These are phyloP conservation scores for Drosophila aldrichi DNA, from an alignment of 2,888 invertebrate species.

Conservation along the genomic window DNA sequence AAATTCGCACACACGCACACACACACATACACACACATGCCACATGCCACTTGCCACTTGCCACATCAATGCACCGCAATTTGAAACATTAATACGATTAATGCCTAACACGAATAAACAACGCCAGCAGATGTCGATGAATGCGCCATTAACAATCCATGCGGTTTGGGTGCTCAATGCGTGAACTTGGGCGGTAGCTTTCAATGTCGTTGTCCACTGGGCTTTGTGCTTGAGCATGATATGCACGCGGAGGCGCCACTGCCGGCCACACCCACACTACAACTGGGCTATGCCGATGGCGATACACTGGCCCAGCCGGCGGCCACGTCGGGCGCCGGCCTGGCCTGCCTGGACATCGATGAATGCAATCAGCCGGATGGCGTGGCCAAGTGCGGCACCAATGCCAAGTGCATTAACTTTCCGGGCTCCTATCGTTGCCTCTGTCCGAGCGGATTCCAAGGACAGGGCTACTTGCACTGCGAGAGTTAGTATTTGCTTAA, in stretches of 20 bases:
- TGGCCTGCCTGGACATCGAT: conserved; percentile 90
- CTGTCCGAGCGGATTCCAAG: conserved; percentile 91
- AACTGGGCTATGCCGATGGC: conserved; percentile 67
- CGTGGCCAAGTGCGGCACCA: conserved; percentile 91
- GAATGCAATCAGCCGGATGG: conserved; percentile 90
- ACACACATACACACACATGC: conserved; percentile 22
- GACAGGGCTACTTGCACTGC: conserved; percentile 91
- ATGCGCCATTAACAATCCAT: conserved; percentile 88
- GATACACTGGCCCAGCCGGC: conserved; percentile 50
- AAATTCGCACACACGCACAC: conserved; percentile 34
- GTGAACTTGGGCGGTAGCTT: conserved; percentile 91
- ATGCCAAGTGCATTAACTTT: conserved; percentile 92
- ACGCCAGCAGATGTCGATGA: conserved; percentile 89
- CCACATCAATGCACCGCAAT: conserved; percentile 52
- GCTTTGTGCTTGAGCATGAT: conserved; percentile 87
- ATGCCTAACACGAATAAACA: conserved; percentile 61
- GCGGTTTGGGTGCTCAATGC: conserved; percentile 90
- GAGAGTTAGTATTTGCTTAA: conserved; percentile 88
- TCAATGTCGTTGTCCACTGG: conserved; percentile 90
- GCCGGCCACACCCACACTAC: conserved; percentile 49
- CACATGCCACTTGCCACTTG: conserved; percentile 42
- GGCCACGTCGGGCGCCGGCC: conserved; percentile 81
- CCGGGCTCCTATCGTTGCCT: conserved; percentile 92
- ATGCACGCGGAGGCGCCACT: conserved; percentile 49
- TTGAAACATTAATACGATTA: conserved; percentile 63